Base-by-base conservation (phyloP, 30 jellyfish, hydroid and myxozoan genomes). In the Phacellophora camtschatica region DNA sequence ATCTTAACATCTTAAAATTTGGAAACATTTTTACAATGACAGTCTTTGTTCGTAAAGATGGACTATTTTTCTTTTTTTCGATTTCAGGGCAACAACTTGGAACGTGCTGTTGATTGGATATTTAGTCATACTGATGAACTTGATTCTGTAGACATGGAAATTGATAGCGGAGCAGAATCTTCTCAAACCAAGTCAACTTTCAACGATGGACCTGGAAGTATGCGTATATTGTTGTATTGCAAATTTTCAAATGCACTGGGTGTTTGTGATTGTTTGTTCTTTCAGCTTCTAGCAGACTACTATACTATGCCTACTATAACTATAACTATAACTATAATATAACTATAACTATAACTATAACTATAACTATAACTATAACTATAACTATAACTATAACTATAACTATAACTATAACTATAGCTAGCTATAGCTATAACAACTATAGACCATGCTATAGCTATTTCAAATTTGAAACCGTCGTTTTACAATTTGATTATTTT, bases 31-130 rank as follows among this genome's bases (percentile, higher is more conserved):
- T 4, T 25, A 7, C 6, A 13, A 53, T 9, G 13, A 13, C 25
- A 9, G 9, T 20, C 67, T 53, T 53, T 53, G 12, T 20, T 8
- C 6, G 10, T 20, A 13, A 53, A 8, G 13, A 7, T 43, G 19
- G 19, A 19, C 19, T 59, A 28, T 59, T 59, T 59, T 12, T 6
- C 35, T 48, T 8, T 28, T 46, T 39, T 7, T n/a, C n/a, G n/a
- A 24, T 33, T 63, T 0, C 45, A 92, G 98, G 86, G 78, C 48
- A 83, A 87, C 69, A 87, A 94, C 39, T 30, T 94, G 55, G 99
- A 94, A 45, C 95, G 97, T 9, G 99, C 99, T 3, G 85, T 97
- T 8, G 97, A 94, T 11, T 87, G 97, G 99, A 81, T 94, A 22
- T 84, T 94, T 45, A 73, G 74, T 49, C 97, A 94, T 53, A 43